Base-by-base conservation (phyloP, 2,888 invertebrate genomes). In the Drosophila subsilvestris region DNA sequence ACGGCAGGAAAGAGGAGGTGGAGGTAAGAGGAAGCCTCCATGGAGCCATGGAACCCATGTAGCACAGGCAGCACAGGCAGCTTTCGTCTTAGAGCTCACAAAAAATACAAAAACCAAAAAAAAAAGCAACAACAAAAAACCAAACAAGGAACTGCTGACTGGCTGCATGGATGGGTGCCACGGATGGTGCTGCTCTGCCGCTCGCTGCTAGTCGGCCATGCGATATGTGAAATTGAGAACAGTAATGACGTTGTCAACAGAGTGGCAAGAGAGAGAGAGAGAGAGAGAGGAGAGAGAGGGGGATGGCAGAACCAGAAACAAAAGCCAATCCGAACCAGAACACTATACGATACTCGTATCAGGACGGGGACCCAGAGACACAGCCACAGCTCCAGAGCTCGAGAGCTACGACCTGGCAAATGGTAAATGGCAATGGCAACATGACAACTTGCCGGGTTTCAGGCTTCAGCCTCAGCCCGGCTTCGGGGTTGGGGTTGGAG, bases 161-260 rank as follows among this genome's bases (percentile, higher is more conserved):
- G 49, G 48, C 29, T 27, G 25, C n/a, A 25, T 48, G 48, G 22
- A 14, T 14, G 50, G 50, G 25, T 50, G 51, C n/a, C 14, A 29
- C 60, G 45, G 44, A 29, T 63, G 45, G 44, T 18, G 73, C 20
- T 70, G 49, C 72, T 37, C n/a, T 56, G 47, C 50, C 56, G 57
- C 68, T 55, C 54, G 62, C 37, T 67, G 78, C 75, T 79, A 74
- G 81, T 85, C 78, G 68, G 85, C 78, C 79, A 86, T 86, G 72
- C 73, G 84, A 86, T 86, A 86, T 83, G 83, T 83, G 88, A 86
- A 86, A 86, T 83, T 76, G 86, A 86, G 85, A 86, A 79, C 88
- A 80, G 86, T 83, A 86, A 86, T 88, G 88, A 88, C 86, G 84
- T 88, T 86, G 88, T 86, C 88, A 86, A 80, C 86, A 74, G 71